Percentiles rank a stretch among this genome's conserved stretches.
Evolutionary conservation across 2,113 vertebrate species (phyloP).

Genomic region (Pogona vitticeps): DNA sequence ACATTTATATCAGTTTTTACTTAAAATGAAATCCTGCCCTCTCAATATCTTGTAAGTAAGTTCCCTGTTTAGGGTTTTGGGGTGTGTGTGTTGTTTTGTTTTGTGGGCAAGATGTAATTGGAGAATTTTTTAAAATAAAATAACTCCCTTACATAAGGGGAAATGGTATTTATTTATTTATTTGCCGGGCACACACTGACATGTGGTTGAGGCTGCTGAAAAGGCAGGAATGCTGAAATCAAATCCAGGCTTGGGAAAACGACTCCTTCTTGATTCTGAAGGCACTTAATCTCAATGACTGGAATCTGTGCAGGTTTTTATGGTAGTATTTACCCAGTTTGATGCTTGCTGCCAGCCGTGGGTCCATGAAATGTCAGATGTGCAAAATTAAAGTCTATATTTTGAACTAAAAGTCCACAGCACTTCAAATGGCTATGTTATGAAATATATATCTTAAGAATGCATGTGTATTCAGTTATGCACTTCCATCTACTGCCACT

Average conservation of each 20-base stretch:
- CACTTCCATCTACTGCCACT: background rate
- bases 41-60: background rate
- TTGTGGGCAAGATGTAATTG: constrained; percentile 43
- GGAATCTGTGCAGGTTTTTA: constrained; percentile 23
- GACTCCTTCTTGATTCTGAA: constrained; percentile 43
- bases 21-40: background rate
- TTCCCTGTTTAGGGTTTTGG: background rate
- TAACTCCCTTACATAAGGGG: constrained; percentile 51
- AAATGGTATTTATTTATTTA: constrained; percentile 34
- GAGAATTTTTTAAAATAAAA: constrained; percentile 51
- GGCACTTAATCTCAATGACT: constrained; percentile 30
- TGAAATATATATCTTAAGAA: too few species aligned
- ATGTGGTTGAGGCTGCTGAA: constrained; percentile 59
- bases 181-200: constrained; percentile 38
- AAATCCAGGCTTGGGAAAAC: constrained; percentile 62
- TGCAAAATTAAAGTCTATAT: constrained; percentile 2
- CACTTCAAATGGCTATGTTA: background rate
- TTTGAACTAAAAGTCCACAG: background rate
- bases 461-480: too few species aligned
- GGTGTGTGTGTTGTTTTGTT: constrained; percentile 29
- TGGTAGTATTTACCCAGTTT: background rate
- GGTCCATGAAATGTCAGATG: too few species aligned
- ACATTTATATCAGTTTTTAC: constrained; percentile 26
- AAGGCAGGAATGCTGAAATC: constrained; percentile 67
- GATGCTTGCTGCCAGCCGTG: background rate